A percentile compares a stretch with the other conserved stretches of the same genome.
phyloP scores from a whole-genome alignment of 2,888 invertebrate genomes.

The Mechanitis mazaeus region DNA sequence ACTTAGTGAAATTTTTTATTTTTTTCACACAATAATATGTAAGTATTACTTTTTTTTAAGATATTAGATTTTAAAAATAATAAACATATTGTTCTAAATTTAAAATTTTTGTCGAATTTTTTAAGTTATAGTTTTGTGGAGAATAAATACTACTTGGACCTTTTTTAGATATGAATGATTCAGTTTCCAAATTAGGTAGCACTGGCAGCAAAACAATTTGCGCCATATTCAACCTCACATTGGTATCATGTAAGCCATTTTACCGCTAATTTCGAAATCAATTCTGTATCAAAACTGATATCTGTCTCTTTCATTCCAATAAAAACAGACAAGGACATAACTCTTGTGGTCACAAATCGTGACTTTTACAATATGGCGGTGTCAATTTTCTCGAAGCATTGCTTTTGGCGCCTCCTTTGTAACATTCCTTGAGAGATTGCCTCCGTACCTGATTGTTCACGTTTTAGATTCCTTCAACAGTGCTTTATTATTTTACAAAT shows the following conservation, averaged over 20 bases:
- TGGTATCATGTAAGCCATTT: conserved; percentile 66
- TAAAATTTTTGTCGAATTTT: no score
- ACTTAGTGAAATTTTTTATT: no score
- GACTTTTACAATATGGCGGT: conserved; percentile 35
- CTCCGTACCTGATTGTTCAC: conserved; percentile 40
- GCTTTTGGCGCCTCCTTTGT: conserved; percentile 56
- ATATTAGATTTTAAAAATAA: no score
- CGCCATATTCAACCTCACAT: conserved; percentile 38
- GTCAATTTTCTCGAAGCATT: conserved; percentile 52
- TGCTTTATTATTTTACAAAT: conserved; percentile 26
- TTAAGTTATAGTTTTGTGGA: no score
- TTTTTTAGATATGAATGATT: no score
- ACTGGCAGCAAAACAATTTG: neutral
- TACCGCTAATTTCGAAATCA: conserved; percentile 65
- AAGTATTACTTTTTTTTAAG: no score
- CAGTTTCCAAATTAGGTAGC: no score
- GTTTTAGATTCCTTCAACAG: conserved; percentile 29
- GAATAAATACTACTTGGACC: no score
- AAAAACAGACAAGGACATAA: conserved; percentile 19
- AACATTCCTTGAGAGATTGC: conserved; percentile 57
- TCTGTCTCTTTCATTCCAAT: conserved; percentile 11
- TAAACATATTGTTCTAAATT: no score
- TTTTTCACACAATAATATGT: no score
- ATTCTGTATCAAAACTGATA: conserved; percentile 42
- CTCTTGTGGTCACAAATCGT: conserved; percentile 36